Base-by-base conservation (phyloP, 2,113 vertebrate species). In the Eudyptes chrysolophus region DNA sequence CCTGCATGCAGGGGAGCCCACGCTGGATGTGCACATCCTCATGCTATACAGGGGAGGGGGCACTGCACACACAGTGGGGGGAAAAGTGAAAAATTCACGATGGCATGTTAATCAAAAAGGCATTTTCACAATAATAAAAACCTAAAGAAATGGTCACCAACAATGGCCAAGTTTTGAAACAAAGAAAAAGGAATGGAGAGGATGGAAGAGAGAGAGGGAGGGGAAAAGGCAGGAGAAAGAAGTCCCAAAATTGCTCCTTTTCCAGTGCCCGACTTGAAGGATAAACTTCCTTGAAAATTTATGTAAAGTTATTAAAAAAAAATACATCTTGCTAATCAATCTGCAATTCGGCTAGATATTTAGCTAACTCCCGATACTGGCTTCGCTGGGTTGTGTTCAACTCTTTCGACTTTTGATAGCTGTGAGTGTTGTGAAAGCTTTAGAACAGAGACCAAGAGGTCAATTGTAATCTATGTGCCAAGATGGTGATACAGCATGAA, bases 1-100 rank as follows among this genome's bases (percentile, higher is more conserved):
- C 15, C 4, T 0, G 0, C 0, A 1, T 7, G 48, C 1, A 3
- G 49, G 25, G 29, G 7, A 69, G 26, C 13, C 20, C 3, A 3
- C 0, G 0, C 2, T 44, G 49, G 24, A 3, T 36, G 20, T 55
- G 24, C 14, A 8, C 5, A 1, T 25, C 36, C 22, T 84, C 0
- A 0, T 13, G 29, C 7, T 2, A 0, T 17, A 7, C 25, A 16
- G 16, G 9, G 17, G 6, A 11, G 9, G 9, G 17, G 61, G 0
- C 6, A 6, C 36, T 19, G n/a, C 20, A 5, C 0, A 2, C 3
- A 8, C 0, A 20, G 44, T 1, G 3, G 4, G 60, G 65, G 20
- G 15, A 21, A 48, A 44, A 16, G 36, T 42, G 38, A 3, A 51
- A 85, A 69, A 42, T 18, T 66, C 3, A 4, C 0, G 1, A 3